Base-by-base conservation (phyloP, 1,140 invertebrate species). In the Cydia strobilella region DNA sequence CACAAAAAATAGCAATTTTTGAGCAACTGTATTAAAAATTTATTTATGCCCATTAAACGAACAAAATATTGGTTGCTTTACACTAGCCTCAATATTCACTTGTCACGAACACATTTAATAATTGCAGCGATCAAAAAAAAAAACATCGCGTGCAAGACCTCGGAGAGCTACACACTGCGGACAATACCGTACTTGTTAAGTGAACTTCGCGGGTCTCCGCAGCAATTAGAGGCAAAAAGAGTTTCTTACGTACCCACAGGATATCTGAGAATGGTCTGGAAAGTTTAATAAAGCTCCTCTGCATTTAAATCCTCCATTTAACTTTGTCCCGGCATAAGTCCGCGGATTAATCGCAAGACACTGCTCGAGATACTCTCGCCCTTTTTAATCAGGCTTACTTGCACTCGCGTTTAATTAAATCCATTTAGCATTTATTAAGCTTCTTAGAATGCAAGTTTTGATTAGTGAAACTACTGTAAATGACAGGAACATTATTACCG, bases 241-340 rank as follows among this genome's bases (percentile, higher is more conserved):
- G 31, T 69, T 39, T 27, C 25, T 35, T 65, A 73, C 42, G 42
- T 74, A 74, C 75, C 78, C 71, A 51, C 74, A 82, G 75, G 73
- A 75, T 76, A 76, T 76, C 51, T 63, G 71, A 39, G 59, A 63
- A 59, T 77, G 25, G 72, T 77, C 77, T 81, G 31, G 74, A 79
- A 84, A 84, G 51, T 84, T 79, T 79, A 80, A 82, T 83, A 83
- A 84, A 80, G 74, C 78, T 66, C 74, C 74, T 39, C 76, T 73
- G 77, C 69, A 85, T 85, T 85, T 79, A 85, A 83, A 83, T 82
- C 79, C 82, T 54, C 74, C 80, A 83, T 85, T 83, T 85, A 82
- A 85, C 82, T 83, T 82, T 77, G 80, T 83, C 82, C 72, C 69
- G 74, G 79, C 75, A 75, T 81, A 83, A 85, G 79, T 79, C 80